Evolutionary conservation across 2,113 vertebrate genomes (phyloP), one percentile per base, ranked within the genome.

Genomic region (Varanus komodoensis): DNA sequence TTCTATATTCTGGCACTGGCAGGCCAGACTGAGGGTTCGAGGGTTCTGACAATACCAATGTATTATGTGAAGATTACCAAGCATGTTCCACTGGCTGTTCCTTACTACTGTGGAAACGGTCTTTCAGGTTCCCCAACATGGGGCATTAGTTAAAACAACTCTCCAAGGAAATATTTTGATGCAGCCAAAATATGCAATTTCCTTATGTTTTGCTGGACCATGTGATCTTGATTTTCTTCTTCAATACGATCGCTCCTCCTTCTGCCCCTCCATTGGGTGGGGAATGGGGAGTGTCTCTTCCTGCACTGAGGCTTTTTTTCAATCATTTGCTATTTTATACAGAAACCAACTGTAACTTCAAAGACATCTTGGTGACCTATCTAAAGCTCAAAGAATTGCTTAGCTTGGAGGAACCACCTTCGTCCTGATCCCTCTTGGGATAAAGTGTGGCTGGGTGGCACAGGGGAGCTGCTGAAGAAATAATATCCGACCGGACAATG

Each of bases 401-500:
- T 84, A 93, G 81, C 93, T 94, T 50, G 0, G 91, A 93, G 93
- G 92, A 95, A 91, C 87, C 61, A 1, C 1, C 4, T 95, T 88
- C 78, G 50, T 27, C 87, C 78, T 93, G 94, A 96, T 95, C 94
- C 95, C 94, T 4, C 85, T 0, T 0, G 92, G 91, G 94, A 93
- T 80, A 29, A 69, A 19, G 29, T 1, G 9, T 44, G 84, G 87
- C 8, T 92, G 92, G 96, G 95, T 91, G 89, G 83, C 74, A 91
- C 3, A 0, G 85, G 91, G 87, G 91, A 81, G 89, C 85, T 93
- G 57, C 83, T 80, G 90, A 75, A 94, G 96, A 95, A 98, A 96
- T 79, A 97, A 96, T 96, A 97, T 96, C 97, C 96, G 97, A 97
- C 98, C 38, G 98, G 98, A 98, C 98, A 97, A 97, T 97, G 97